Percentiles rank a stretch among this genome's conserved stretches.
phyloP scores from a whole-genome alignment of 1,140 invertebrate genomes.

The Aphelenchoides avenae region DNA sequence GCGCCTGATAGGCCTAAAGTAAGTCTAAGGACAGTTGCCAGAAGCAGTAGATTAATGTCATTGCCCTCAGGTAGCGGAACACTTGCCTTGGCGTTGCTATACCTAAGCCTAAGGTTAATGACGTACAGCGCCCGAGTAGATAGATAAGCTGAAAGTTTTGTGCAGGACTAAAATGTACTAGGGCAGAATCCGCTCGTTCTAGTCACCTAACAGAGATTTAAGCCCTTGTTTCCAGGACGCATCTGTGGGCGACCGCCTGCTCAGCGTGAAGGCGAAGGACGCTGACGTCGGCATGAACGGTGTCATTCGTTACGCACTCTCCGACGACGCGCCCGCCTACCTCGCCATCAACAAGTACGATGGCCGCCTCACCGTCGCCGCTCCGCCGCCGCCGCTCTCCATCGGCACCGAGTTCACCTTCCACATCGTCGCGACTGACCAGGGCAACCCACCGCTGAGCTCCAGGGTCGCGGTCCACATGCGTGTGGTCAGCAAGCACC shows the following conservation, averaged over 20 bases:
- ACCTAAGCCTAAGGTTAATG: too few relatives aligned
- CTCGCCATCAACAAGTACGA: slow-evolving; percentile 50
- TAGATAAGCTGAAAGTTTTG: too few relatives aligned
- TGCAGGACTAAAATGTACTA: too few relatives aligned
- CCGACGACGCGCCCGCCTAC: slow-evolving; percentile 33
- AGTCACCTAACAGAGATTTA: too few relatives aligned
- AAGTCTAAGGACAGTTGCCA: too few relatives aligned
- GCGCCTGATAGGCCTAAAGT: too few relatives aligned
- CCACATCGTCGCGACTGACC: slow-evolving; percentile 35
- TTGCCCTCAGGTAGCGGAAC: too few relatives aligned
- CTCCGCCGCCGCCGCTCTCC: slow-evolving; percentile 1
- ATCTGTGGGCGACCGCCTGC: slow-evolving; percentile 57
- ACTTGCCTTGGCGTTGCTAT: too few relatives aligned
- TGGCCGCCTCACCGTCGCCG: slow-evolving; percentile 34
- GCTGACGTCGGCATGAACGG: slow-evolving; percentile 61
- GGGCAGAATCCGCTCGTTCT: too few relatives aligned
- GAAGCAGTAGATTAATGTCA: too few relatives aligned
- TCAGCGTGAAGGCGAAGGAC: slow-evolving; percentile 61
- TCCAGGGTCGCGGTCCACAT: slow-evolving; percentile 24
- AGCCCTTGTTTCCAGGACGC: too few relatives aligned
- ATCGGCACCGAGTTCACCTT: slow-evolving; percentile 32
- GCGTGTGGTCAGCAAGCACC: slow-evolving; percentile 32
- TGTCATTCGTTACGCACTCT: slow-evolving; percentile 59
- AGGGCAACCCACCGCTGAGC: slow-evolving; percentile 27
- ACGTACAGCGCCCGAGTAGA: too few relatives aligned